Conservation (phyloP, 2,113 vertebrate genomes). For the Cricetomys ansorgei region DNA sequence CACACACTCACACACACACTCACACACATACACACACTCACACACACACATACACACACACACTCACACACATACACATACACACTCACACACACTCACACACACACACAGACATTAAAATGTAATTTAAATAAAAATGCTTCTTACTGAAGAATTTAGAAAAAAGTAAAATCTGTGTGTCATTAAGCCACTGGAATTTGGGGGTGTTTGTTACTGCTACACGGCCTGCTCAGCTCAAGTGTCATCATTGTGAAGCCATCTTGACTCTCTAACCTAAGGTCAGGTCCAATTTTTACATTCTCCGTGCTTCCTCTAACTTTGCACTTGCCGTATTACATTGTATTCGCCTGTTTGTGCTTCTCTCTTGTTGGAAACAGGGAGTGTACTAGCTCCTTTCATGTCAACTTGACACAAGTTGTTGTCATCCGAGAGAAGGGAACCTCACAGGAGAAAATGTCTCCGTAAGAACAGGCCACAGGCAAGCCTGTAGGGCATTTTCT, state of each 20-base stretch:
- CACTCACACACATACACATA: too few relatives aligned
- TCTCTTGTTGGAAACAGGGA: not conserved
- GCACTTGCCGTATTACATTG: not conserved
- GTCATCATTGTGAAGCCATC: not conserved
- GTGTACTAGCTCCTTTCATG: not conserved
- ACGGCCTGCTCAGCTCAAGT: not conserved
- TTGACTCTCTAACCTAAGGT: not conserved
- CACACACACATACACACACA: too few relatives aligned
- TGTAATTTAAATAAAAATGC: not conserved
- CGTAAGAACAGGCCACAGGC: not conserved
- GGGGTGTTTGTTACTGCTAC: not conserved
- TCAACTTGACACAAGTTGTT: not conserved
- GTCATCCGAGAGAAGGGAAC: not conserved
- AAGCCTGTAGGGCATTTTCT: not conserved
- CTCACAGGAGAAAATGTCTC: too few relatives aligned
- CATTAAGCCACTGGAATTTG: not conserved
- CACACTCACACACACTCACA: not conserved
- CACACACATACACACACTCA: too few relatives aligned
- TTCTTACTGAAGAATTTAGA: conserved; percentile 10
- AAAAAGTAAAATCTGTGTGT: not conserved
- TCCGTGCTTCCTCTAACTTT: not conserved
- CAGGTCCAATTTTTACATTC: not conserved
- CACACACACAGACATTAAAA: not conserved
- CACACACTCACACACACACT: too few relatives aligned
- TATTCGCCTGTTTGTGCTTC: not conserved